Evolutionary conservation across 2,888 invertebrate genomes (phyloP).

Genomic region (Macrophya alboannulata): DNA sequence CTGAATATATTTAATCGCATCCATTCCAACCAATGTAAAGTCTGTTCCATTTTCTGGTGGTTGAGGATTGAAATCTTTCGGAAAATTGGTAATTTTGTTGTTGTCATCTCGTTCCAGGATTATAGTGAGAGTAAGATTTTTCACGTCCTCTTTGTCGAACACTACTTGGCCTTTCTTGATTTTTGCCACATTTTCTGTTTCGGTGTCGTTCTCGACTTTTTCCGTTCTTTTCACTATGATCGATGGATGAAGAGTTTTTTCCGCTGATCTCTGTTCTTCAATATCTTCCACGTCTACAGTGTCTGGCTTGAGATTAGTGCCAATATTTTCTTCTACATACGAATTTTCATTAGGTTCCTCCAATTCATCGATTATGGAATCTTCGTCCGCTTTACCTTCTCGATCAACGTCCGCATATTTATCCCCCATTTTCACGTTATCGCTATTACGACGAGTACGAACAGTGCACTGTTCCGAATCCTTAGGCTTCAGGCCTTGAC

Average conservation of each 20-base stretch:
- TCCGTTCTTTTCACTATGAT: constrained; percentile 46
- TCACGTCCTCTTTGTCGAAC: constrained; percentile 67
- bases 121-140: constrained; percentile 67
- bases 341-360: background rate
- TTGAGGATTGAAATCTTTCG: constrained; percentile 67
- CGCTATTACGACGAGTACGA: constrained; percentile 62
- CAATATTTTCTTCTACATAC: background rate
- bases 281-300: background rate
- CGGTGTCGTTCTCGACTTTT: background rate
- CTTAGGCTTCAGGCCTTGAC: constrained; percentile 74
- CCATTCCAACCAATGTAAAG: constrained; percentile 67
- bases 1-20: constrained; percentile 68
- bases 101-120: constrained; percentile 67
- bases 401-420: constrained; percentile 9
- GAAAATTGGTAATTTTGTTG: constrained; percentile 65
- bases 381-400: background rate
- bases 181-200: background rate
- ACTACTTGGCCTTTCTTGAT: constrained; percentile 64
- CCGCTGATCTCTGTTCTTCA: background rate
- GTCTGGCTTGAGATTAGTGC: background rate
- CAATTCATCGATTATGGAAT: background rate
- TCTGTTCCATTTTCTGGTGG: constrained; percentile 66
- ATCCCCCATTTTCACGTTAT: constrained; percentile 53
- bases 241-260: background rate
- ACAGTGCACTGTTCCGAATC: constrained; percentile 67